Base-by-base conservation (phyloP, 2,113 vertebrate genomes). In the Onychostruthus taczanowskii region DNA sequence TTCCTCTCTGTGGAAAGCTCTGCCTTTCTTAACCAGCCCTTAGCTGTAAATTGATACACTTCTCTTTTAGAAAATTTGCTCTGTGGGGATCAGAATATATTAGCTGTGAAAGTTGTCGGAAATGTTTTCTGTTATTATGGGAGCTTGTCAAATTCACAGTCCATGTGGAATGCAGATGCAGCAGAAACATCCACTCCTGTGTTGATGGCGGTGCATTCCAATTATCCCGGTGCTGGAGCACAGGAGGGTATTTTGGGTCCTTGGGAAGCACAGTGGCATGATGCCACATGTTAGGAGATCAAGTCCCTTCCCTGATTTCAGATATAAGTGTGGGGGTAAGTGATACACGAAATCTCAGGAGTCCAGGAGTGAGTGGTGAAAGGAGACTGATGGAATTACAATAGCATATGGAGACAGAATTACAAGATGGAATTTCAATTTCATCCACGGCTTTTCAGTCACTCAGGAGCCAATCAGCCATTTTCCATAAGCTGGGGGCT, bases 21-120 rank as follows among this genome's bases (percentile, higher is more conserved):
- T 81, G 50, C 47, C 73, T 87, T 92, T 87, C 90, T 93, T 85
- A 89, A 39, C 43, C 70, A 94, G 17, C 47, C 58, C 63, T 53
- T 66, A 63, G 59, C 85, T 75, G 73, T 79, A 95, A 90, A 94
- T 89, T 83, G 83, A 70, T 85, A 66, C 16, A 53, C 50, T 95
- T 92, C 80, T 88, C 73, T 90, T 93, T 83, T 78, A 83, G 76
- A 93, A 84, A 87, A 95, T 92, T 50, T 94, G 58, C 90, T 94
- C 96, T 74, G 73, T 95, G 84, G 94, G 89, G 91, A 94, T 82
- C 69, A 39, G 91, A 95, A 92, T 95, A 90, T 43, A 93, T 96
- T 95, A 95, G 37, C 69, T 96, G 79, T 83, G 92, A 84, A 96
- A 87, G 77, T 87, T 63, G 66, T 86, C 0, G 14, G 72, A 94